A percentile compares a stretch with the other conserved stretches of the same genome.
phyloP scores from a whole-genome alignment of 2,888 invertebrate genomes.

The Drosophila robusta region DNA sequence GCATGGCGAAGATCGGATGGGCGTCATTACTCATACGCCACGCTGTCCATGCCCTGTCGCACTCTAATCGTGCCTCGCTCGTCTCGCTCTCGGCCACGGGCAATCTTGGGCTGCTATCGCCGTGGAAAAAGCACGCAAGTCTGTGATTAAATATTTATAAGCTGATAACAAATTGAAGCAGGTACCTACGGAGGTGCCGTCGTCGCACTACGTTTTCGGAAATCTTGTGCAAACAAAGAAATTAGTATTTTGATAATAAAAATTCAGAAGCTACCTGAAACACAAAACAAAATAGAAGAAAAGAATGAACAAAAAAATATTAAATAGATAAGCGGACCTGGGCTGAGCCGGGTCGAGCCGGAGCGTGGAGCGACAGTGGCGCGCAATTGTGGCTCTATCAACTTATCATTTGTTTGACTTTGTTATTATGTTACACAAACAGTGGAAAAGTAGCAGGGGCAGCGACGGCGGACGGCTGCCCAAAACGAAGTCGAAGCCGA shows the following conservation, averaged over 20 bases:
- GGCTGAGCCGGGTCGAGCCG: background rate
- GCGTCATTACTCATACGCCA: slow-evolving; percentile 69
- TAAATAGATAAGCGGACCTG: slow-evolving; percentile 70
- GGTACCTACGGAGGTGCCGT: slow-evolving; percentile 30
- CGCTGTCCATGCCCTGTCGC: slow-evolving; percentile 15
- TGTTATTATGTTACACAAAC: slow-evolving; percentile 79
- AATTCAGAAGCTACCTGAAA: slow-evolving; percentile 80
- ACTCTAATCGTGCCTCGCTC: background rate
- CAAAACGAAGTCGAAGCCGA: slow-evolving; percentile 7
- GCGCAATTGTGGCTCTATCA: slow-evolving; percentile 75
- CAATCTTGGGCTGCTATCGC: slow-evolving; percentile 59
- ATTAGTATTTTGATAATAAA: slow-evolving; percentile 81
- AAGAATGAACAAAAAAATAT: slow-evolving; percentile 56
- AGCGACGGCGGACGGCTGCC: background rate
- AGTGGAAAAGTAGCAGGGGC: slow-evolving; percentile 52
- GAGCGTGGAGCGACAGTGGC: slow-evolving; percentile 45
- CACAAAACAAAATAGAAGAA: slow-evolving; percentile 36
- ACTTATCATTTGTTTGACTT: slow-evolving; percentile 81
- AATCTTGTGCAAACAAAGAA: slow-evolving; percentile 80
- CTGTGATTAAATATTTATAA: slow-evolving; percentile 82
- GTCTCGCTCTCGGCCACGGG: slow-evolving; percentile 19
- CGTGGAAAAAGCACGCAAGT: slow-evolving; percentile 66
- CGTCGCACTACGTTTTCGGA: slow-evolving; percentile 47
- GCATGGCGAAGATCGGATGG: slow-evolving; percentile 22
- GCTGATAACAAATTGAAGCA: slow-evolving; percentile 77